Conservation (phyloP, 2,797 vertebrate genomes). For the Botia kubotai region DNA sequence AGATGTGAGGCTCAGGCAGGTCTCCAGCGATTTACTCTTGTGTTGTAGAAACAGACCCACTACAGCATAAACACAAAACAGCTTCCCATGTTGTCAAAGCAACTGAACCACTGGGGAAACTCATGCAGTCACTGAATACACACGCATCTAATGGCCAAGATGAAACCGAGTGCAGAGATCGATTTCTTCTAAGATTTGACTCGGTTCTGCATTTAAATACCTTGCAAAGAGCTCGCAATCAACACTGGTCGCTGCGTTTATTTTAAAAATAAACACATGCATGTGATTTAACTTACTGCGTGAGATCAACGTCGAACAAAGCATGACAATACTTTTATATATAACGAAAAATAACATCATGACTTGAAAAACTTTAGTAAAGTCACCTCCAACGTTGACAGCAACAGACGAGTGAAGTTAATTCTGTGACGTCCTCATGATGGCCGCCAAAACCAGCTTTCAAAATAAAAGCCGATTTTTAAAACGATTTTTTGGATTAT, state of each 20-base stretch:
- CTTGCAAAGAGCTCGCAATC: not conserved
- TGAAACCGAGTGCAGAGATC: not conserved
- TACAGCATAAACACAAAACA: constrained; percentile 40
- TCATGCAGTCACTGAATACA: not conserved
- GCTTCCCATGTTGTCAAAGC: constrained; percentile 43
- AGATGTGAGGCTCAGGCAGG: constrained; percentile 30
- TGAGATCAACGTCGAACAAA: not conserved
- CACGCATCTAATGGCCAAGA: no score
- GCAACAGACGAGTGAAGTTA: not conserved
- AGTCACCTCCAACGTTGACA: constrained; percentile 8
- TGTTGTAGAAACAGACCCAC: constrained; percentile 59
- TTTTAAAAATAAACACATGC: constrained; percentile 17
- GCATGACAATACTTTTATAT: not conserved
- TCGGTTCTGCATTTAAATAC: not conserved
- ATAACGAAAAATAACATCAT: not conserved
- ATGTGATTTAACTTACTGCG: not conserved
- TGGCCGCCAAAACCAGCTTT: not conserved
- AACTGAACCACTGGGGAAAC: not conserved
- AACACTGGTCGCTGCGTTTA: not conserved
- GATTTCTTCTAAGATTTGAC: not conserved
- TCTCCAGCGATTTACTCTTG: constrained; percentile 71
- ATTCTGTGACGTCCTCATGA: constrained; percentile 7
- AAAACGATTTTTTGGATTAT: no score
- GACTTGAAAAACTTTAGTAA: constrained; percentile 1
- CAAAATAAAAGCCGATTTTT: constrained; percentile 48